Evolutionary conservation across 2,797 vertebrate species (phyloP).

Genomic region (Sandelia bainsii): DNA sequence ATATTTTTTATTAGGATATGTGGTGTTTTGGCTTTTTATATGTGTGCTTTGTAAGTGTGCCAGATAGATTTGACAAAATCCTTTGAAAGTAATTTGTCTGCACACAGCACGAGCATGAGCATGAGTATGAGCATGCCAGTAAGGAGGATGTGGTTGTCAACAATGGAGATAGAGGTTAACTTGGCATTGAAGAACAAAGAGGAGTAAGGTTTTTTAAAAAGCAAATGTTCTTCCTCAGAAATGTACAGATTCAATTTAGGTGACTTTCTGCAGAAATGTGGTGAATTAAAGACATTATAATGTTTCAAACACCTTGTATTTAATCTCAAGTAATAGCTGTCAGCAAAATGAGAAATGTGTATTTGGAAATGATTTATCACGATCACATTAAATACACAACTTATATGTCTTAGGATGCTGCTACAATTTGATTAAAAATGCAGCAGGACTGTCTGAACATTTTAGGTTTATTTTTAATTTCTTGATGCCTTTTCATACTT

Average conservation of each 20-base stretch:
- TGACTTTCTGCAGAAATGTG: background rate
- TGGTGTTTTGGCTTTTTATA: background rate
- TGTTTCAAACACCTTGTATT: background rate
- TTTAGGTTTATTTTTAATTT: background rate
- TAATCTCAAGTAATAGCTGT: background rate
- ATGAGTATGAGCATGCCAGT: constrained; percentile 13
- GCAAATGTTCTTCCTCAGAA: background rate
- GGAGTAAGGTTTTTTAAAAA: constrained; percentile 11
- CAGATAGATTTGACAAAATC: constrained; percentile 24
- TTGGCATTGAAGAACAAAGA: constrained; percentile 1
- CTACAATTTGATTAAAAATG: no score
- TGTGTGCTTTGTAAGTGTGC: background rate
- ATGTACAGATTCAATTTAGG: constrained; percentile 17
- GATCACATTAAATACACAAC: no score
- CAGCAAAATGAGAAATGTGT: background rate
- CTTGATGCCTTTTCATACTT: background rate
- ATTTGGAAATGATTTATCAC: background rate
- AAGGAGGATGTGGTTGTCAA: constrained; percentile 60
- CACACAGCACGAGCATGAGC: constrained; percentile 37
- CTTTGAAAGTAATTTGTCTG: constrained; percentile 34
- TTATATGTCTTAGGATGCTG: background rate
- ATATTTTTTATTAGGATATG: constrained; percentile 10
- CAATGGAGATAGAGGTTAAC: constrained; percentile 34
- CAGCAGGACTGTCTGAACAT: no score
- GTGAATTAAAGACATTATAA: no score